Evolutionary conservation across 2,888 invertebrate species (phyloP), one percentile per base, ranked within the genome.

Genomic region (Listrodromus nycthemerus): DNA sequence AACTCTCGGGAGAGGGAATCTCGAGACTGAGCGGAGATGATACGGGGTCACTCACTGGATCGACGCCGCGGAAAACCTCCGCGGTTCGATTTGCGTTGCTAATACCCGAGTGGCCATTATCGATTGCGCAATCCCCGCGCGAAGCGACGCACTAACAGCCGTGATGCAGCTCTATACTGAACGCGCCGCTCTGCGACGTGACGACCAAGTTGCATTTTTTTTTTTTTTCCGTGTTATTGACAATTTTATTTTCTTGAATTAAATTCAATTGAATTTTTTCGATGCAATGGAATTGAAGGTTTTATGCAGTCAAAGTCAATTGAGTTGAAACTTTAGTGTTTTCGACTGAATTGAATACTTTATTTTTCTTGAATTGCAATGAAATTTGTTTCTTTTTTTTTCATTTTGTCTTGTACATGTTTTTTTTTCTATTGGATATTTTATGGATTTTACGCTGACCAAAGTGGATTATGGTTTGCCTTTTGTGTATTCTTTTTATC

Each of bases 81-180:
- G 33, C 66, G 21, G 58, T 41, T 21, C 48, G 50, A 82, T 82
- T 82, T 77, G 66, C 82, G 77, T 82, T 77, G 82, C 82, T 73
- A 77, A 77, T 77, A 66, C 55, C 27, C 71, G 19, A 48, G 48
- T 30, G 77, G 71, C 63, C 73, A 73, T 82, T 77, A 73, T 66
- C 63, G 48, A 37, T 82, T 77, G 73, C 73, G 73, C 61, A 77
- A 82, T 30, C 21, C 19, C 30, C 24, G 37, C 30, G n/a, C 82
- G 82, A 71, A 77, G 71, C 71, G 73, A 73, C 65, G 37, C 50
- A 52, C 77, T 55, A 45, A 45, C 27, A 52, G 55, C 55, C 55
- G 65, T 45, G 45, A n/a, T 45, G 61, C 61, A 13, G 16, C 61
- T 61, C 5, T 5, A 61, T 61, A 27, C 55, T 21, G 8, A 8